These are phyloP conservation scores for Ceryle rudis DNA, from an alignment of 2,797 vertebrate species.

Conservation along the genomic window DNA sequence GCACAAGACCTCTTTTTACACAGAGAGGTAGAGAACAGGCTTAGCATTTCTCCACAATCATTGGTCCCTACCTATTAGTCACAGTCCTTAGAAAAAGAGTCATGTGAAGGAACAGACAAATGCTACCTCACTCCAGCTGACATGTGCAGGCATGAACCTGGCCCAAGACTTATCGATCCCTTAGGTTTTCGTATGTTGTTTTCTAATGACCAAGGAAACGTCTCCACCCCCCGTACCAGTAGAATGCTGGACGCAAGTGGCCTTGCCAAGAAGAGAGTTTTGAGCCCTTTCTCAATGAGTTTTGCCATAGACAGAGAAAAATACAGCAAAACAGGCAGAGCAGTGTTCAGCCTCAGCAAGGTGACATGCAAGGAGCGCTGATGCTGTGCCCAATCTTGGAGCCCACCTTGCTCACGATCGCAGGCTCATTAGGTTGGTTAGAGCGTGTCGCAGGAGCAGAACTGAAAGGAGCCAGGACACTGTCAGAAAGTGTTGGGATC, in stretches of 20 bases:
- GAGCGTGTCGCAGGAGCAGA: neutral
- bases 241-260: too few relatives aligned
- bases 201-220: neutral
- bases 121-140: neutral
- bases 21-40: neutral
- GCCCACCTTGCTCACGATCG: neutral
- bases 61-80: neutral
- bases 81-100: neutral
- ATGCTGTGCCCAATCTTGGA: neutral
- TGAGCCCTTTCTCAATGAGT: neutral
- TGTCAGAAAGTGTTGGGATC: neutral
- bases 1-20: neutral
- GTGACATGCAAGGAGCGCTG: rapidly evolving
- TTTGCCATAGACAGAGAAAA: neutral
- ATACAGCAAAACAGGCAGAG: neutral
- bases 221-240: neutral
- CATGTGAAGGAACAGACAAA: neutral
- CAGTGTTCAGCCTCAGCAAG: neutral
- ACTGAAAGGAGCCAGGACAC: neutral
- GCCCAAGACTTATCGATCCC: neutral
- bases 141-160: neutral
- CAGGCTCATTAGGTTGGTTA: neutral
- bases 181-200: neutral
- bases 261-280: neutral
- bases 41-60: neutral